A percentile compares a stretch with the other conserved stretches of the same genome.
Conservation (phyloP, 2,888 invertebrate species). For the Ophion obscuratus region DNA sequence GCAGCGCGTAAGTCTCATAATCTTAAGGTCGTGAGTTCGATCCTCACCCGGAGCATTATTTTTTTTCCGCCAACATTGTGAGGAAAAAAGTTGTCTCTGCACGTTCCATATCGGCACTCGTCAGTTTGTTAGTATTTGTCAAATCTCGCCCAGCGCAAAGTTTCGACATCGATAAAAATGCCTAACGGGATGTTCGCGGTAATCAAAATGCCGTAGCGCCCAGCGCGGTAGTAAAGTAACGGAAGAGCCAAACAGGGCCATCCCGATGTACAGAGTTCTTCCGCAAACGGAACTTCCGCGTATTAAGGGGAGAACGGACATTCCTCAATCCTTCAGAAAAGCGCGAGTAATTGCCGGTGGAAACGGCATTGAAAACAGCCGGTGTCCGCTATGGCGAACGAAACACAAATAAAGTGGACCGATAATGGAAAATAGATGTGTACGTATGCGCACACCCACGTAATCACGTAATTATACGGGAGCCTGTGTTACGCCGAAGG, state of each 20-base stretch:
- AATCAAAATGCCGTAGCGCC: too few species aligned
- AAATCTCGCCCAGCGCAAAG: not conserved
- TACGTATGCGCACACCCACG: constrained; percentile 1
- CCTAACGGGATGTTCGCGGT: too few species aligned
- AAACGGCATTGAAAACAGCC: constrained; percentile 68
- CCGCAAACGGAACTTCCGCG: not conserved
- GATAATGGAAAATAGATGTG: constrained; percentile 6
- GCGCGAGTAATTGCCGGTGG: constrained; percentile 80
- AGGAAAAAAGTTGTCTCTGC: too few species aligned
- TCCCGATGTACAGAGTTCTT: constrained; percentile 23
- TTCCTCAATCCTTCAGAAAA: constrained; percentile 76
- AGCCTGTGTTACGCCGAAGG: constrained; percentile 33
- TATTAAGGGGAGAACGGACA: constrained; percentile 54
- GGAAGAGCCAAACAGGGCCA: not conserved
- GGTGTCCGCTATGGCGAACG: constrained; percentile 34
- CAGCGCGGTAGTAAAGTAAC: not conserved
- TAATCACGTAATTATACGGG: constrained; percentile 13
- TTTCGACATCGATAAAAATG: not conserved
- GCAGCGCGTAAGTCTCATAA: constrained; percentile 83
- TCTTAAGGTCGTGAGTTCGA: constrained; percentile 95
- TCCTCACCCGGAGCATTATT: constrained; percentile 92
- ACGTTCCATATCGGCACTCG: too few species aligned
- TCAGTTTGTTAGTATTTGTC: not conserved
- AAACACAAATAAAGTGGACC: constrained; percentile 26
- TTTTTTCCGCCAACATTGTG: constrained; percentile 66